These are phyloP conservation scores for Morpho deidamia DNA, from an alignment of 2,888 invertebrate species.

Conservation along the genomic window DNA sequence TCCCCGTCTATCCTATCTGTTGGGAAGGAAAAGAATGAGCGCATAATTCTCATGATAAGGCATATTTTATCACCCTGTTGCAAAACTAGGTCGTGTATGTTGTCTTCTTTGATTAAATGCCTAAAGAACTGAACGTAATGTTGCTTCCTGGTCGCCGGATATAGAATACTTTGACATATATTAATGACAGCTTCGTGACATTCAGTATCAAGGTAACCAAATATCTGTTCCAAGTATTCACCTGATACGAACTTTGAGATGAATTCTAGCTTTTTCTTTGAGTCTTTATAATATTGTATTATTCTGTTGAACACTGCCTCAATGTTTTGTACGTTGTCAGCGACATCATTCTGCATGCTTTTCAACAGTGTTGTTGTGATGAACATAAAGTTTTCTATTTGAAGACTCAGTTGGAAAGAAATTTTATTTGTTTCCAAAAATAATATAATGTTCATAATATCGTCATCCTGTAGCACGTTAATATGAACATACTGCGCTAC, in stretches of 20 bases:
- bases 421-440: constrained; percentile 60
- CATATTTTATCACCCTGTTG: constrained; percentile 69
- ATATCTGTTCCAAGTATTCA: constrained; percentile 56
- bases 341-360: constrained; percentile 36
- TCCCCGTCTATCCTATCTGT: constrained; percentile 43
- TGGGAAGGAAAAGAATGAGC: constrained; percentile 53
- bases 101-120: constrained; percentile 58
- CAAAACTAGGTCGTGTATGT: constrained; percentile 50
- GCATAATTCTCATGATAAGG: constrained; percentile 64
- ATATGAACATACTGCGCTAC: constrained; percentile 51
- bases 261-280: constrained; percentile 63
- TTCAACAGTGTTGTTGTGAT: constrained; percentile 49
- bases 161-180: constrained; percentile 52
- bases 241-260: constrained; percentile 50
- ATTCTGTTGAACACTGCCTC: constrained; percentile 46
- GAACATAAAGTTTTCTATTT: constrained; percentile 48
- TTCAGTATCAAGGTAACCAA: constrained; percentile 50
- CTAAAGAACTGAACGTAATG: constrained; percentile 55
- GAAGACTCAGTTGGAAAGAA: constrained; percentile 39
- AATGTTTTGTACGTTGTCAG: constrained; percentile 26
- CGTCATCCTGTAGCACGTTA: constrained; percentile 41
- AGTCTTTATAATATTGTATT: constrained; percentile 52
- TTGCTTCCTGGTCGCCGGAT: constrained; percentile 54
- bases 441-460: constrained; percentile 40
- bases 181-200: constrained; percentile 39